Conservation (phyloP, 2,797 vertebrate species). For the Passerculus sandwichensis region DNA sequence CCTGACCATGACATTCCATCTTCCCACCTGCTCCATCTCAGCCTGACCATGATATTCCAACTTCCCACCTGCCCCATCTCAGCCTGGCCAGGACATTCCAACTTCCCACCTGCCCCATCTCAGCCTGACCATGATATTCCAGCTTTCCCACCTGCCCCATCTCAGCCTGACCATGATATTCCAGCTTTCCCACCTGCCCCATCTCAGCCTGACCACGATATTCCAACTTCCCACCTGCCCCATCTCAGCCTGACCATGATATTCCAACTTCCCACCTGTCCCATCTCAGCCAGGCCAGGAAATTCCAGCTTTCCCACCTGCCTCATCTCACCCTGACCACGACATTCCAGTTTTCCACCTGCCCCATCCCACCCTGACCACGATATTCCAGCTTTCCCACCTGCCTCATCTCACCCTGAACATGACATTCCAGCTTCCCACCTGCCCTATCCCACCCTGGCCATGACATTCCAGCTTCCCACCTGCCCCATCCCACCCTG, state of each 20-base stretch:
- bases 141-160: background rate
- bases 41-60: no score
- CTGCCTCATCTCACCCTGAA: accelerated
- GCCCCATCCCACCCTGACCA: accelerated
- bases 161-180: no score
- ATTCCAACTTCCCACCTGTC: background rate
- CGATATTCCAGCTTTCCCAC: background rate
- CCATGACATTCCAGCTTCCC: background rate
- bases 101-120: no score
- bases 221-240: background rate
- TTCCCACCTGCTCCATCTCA: background rate
- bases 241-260: accelerated
- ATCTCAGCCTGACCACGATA: accelerated
- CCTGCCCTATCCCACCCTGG: no score
- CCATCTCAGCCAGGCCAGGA: accelerated
- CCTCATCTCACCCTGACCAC: accelerated
- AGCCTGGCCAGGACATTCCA: no score
- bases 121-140: no score
- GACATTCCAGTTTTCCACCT: background rate
- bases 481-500: no score
- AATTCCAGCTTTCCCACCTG: background rate
- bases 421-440: background rate
- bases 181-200: background rate
- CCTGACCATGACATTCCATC: no score
- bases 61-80: no score